A percentile compares a stretch with the other conserved stretches of the same genome.
Evolutionary conservation across 2,113 vertebrate genomes (phyloP).

Genomic region (Rostratula benghalensis): DNA sequence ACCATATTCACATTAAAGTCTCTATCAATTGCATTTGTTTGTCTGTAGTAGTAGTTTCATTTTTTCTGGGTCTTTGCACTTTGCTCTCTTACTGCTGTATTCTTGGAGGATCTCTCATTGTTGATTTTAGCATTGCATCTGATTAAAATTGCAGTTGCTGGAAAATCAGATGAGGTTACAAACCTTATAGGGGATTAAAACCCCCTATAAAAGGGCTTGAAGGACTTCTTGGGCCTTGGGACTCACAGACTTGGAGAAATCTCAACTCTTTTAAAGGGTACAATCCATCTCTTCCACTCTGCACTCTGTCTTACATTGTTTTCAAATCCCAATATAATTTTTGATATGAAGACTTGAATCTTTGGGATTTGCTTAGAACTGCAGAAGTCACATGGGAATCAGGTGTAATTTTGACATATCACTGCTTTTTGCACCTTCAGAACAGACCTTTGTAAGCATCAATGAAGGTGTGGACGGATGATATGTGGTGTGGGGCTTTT

Average conservation of each 20-base stretch:
- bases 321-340: neutral
- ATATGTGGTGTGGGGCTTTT: accelerated
- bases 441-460: neutral
- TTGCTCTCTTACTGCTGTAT: neutral
- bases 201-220: neutral
- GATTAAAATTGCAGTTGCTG: neutral
- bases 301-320: neutral
- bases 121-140: neutral
- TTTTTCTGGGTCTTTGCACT: neutral
- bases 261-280: neutral
- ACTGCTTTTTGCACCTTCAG: neutral
- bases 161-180: neutral
- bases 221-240: neutral
- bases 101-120: neutral
- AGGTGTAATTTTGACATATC: neutral
- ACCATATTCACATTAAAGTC: neutral
- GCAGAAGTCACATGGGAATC: neutral
- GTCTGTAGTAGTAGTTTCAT: neutral
- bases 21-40: neutral
- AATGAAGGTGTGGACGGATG: neutral
- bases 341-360: neutral
- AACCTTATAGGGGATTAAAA: neutral
- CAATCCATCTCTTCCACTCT: neutral
- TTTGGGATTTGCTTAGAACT: neutral
- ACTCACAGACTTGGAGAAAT: neutral